Evolutionary conservation across 2,113 vertebrate genomes (phyloP).

Genomic region (Pseudonaja textilis): DNA sequence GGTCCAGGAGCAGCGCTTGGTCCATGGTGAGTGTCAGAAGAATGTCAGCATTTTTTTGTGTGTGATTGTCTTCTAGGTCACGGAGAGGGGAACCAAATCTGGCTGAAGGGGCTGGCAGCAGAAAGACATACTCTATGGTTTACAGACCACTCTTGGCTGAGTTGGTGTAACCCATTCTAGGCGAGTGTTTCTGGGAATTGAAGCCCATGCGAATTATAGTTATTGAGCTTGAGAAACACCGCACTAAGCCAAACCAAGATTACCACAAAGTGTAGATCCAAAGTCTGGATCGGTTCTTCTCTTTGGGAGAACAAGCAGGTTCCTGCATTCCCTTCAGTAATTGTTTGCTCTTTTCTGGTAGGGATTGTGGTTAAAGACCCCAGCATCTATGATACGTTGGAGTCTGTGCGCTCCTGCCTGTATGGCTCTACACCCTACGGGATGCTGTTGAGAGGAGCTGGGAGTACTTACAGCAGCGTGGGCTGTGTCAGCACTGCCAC

Average conservation of each 20-base stretch:
- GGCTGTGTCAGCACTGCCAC: conserved; percentile 73
- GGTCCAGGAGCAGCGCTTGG: conserved; percentile 91
- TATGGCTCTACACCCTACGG: conserved; percentile 79
- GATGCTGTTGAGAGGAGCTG: conserved; percentile 56
- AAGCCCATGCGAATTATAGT: not conserved
- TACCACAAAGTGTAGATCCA: not conserved
- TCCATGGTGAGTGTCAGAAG: conserved; percentile 78
- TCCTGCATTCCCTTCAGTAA: not conserved
- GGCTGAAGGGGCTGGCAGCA: not conserved
- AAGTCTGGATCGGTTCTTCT: not conserved
- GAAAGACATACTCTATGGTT: not conserved
- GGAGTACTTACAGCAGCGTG: conserved; percentile 72
- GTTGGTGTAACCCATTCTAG: not conserved
- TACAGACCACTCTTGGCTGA: not conserved
- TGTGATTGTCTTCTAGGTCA: not conserved
- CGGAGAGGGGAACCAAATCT: not conserved
- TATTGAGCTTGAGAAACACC: not conserved
- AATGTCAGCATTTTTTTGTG: no score
- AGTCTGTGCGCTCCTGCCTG: conserved; percentile 82
- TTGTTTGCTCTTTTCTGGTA: conserved; percentile 48
- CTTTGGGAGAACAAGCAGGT: not conserved
- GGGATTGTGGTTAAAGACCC: conserved; percentile 91
- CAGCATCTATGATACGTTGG: conserved; percentile 88
- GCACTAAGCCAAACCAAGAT: not conserved
- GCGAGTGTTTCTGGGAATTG: not conserved